These are phyloP conservation scores for Dyspetes luteomarginatus DNA, from an alignment of 2,888 invertebrate genomes.

Conservation along the genomic window DNA sequence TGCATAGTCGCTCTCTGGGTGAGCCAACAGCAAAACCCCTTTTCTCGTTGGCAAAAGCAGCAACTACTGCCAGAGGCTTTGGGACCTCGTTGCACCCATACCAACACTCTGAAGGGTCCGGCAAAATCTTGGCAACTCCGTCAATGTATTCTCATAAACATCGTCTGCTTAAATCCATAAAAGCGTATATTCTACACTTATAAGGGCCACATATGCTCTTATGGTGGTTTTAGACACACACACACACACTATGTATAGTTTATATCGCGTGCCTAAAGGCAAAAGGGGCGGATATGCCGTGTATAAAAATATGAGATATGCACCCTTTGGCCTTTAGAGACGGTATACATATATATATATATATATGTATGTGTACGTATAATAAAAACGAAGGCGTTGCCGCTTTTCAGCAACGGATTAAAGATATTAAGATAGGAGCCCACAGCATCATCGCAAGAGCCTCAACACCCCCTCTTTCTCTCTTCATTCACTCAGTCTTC, in stretches of 20 bases:
- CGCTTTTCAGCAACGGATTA: constrained; percentile 49
- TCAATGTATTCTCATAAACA: no score
- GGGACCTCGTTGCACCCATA: constrained; percentile 46
- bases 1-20: constrained; percentile 24
- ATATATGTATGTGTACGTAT: background rate
- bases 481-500: constrained; percentile 16
- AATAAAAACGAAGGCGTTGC: constrained; percentile 25
- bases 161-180: no score
- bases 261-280: no score
- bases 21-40: constrained; percentile 43
- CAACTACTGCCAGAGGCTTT: constrained; percentile 52
- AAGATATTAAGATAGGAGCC: constrained; percentile 52
- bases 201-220: no score
- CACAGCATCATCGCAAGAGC: background rate
- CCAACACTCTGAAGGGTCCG: constrained; percentile 12
- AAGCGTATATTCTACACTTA: background rate
- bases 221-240: no score
- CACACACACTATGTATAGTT: no score
- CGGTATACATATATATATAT: constrained; percentile 1
- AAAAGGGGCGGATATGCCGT: no score
- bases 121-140: constrained; percentile 21
- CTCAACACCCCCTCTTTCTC: background rate
- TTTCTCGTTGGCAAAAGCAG: constrained; percentile 35
- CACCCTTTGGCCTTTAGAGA: no score
- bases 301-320: no score